Evolutionary conservation across 2,888 invertebrate species (phyloP).

Genomic region (Pandemis heparana): DNA sequence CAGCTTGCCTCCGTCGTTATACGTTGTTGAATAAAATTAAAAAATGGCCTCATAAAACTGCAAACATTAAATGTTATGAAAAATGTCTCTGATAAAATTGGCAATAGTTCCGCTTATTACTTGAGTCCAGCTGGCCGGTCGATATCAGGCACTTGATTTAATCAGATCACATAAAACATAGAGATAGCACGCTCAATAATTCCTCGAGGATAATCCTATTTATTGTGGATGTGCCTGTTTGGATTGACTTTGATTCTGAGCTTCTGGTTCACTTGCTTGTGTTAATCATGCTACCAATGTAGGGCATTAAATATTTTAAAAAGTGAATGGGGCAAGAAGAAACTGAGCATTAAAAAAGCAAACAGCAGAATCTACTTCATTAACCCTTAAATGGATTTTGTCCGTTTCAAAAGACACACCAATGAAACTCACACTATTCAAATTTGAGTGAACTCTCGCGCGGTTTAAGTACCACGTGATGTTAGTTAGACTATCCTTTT

Average conservation of each 20-base stretch:
- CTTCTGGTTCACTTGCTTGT: slow-evolving; percentile 18
- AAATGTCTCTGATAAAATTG: slow-evolving; percentile 1
- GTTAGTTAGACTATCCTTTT: too few species aligned
- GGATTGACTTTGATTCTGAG: slow-evolving; percentile 35
- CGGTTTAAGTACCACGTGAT: too few species aligned
- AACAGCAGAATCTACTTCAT: not conserved
- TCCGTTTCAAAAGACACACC: too few species aligned
- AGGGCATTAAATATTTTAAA: slow-evolving; percentile 1
- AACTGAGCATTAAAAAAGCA: not conserved
- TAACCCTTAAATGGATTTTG: too few species aligned
- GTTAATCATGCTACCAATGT: slow-evolving; percentile 5
- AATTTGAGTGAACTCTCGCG: too few species aligned
- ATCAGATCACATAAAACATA: slow-evolving; percentile 66
- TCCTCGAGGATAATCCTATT: slow-evolving; percentile 69
- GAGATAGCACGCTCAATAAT: slow-evolving; percentile 67
- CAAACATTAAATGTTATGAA: slow-evolving; percentile 13
- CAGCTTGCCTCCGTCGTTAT: not conserved
- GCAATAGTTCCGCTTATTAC: slow-evolving; percentile 14
- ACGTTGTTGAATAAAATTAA: not conserved
- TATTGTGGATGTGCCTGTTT: slow-evolving; percentile 52
- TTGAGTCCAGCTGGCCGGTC: slow-evolving; percentile 63
- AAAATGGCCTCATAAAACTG: not conserved
- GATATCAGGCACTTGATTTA: slow-evolving; percentile 72
- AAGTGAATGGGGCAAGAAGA: not conserved
- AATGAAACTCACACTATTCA: too few species aligned